Evolutionary conservation across 2,888 invertebrate genomes (phyloP).

Genomic region (Pseudanteris insignis): DNA sequence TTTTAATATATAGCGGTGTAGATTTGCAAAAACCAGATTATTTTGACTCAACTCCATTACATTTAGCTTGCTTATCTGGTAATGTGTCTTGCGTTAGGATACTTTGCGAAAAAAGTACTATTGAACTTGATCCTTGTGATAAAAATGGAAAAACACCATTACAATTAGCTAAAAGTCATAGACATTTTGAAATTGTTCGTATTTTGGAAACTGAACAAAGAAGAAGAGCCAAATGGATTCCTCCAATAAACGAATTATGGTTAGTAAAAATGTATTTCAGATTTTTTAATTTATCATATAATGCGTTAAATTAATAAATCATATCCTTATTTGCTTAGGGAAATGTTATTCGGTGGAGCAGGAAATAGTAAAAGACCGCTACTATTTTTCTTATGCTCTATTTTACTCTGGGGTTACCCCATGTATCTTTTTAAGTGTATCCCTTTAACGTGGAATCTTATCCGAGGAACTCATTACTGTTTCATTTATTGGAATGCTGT

Average conservation of each 20-base stretch:
- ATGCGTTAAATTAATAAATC: neutral
- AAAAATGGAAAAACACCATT: slow-evolving; percentile 93
- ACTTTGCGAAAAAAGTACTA: slow-evolving; percentile 89
- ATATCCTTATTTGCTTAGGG: slow-evolving; percentile 67
- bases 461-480: slow-evolving; percentile 86
- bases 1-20: slow-evolving; percentile 87
- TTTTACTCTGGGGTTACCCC: slow-evolving; percentile 91
- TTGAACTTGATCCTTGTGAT: slow-evolving; percentile 86
- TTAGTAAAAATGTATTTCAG: slow-evolving; percentile 55
- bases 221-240: slow-evolving; percentile 83
- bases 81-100: slow-evolving; percentile 86
- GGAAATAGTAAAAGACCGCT: slow-evolving; percentile 91
- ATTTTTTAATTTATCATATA: neutral
- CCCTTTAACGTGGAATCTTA: slow-evolving; percentile 88
- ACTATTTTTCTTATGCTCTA: slow-evolving; percentile 84
- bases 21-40: slow-evolving; percentile 90
- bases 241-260: slow-evolving; percentile 87
- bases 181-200: slow-evolving; percentile 85
- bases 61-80: slow-evolving; percentile 88
- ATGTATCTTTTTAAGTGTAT: slow-evolving; percentile 92
- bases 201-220: slow-evolving; percentile 84
- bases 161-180: slow-evolving; percentile 87
- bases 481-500: slow-evolving; percentile 90
- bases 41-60: slow-evolving; percentile 91
- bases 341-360: slow-evolving; percentile 87